Conservation (phyloP, 2,888 invertebrate species). For the Apamea epomidion region DNA sequence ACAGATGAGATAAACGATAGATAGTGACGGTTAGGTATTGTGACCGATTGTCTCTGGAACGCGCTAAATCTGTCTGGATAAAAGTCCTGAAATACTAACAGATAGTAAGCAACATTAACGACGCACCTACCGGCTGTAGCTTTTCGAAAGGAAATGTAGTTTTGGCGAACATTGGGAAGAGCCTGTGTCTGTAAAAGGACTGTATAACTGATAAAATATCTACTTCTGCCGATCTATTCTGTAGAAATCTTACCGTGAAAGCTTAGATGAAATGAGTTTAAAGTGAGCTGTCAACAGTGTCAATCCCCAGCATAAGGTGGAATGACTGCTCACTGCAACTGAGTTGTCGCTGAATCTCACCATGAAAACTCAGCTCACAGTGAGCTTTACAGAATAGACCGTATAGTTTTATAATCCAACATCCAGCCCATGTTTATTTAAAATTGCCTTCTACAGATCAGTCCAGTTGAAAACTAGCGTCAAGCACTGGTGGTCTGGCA, state of each 20-base stretch:
- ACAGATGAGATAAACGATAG: constrained; percentile 39
- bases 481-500: not conserved
- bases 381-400: not conserved
- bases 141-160: constrained; percentile 2
- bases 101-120: not conserved
- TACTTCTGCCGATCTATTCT: not conserved
- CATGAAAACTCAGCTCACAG: too few relatives aligned
- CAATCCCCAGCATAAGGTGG: not conserved
- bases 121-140: not conserved
- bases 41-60: constrained; percentile 15
- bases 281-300: not conserved
- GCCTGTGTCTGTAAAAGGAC: not conserved
- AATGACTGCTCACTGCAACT: too few relatives aligned
- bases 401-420: too few relatives aligned
- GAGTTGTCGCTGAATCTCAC: too few relatives aligned
- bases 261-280: not conserved
- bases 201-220: not conserved
- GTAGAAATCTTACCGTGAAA: not conserved
- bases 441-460: not conserved
- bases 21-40: constrained; percentile 33
- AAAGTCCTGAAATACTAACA: not conserved
- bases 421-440: too few relatives aligned
- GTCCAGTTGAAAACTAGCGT: not conserved
- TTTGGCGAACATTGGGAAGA: not conserved
- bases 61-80: not conserved